Conservation (phyloP, 2,113 vertebrate species). For the Sylvia atricapilla region DNA sequence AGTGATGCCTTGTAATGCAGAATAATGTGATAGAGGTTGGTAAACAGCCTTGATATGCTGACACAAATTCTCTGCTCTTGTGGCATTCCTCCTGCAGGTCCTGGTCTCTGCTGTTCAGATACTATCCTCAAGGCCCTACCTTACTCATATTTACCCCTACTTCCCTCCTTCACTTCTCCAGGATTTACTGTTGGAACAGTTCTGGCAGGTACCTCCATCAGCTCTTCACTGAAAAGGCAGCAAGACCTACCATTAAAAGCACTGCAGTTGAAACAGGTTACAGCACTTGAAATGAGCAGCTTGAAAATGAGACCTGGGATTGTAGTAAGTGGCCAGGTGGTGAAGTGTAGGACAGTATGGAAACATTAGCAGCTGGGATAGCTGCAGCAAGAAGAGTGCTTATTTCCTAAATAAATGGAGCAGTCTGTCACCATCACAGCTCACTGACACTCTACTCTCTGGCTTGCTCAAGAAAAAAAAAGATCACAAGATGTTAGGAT, state of each 20-base stretch:
- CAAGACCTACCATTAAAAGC: background rate
- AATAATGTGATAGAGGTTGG: background rate
- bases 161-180: background rate
- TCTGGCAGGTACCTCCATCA: background rate
- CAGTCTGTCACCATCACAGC: background rate
- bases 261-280: background rate
- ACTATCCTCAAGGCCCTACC: rapidly evolving
- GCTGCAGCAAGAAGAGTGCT: background rate
- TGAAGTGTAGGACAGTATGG: background rate
- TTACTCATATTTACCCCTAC: background rate
- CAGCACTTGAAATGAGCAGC: background rate
- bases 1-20: background rate
- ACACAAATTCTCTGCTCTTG: background rate
- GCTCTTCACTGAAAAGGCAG: background rate
- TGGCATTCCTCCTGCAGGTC: background rate
- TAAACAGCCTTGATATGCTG: background rate
- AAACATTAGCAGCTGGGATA: background rate
- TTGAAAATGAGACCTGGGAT: background rate
- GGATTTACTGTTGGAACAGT: background rate
- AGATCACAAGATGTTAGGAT: background rate
- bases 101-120: background rate
- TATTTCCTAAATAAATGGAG: background rate
- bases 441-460: background rate
- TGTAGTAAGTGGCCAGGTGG: background rate
- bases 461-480: background rate